Percentiles rank a stretch among this genome's conserved stretches.
These are phyloP conservation scores for Axis porcinus DNA, from an alignment of 2,113 vertebrate species.

Conservation along the genomic window DNA sequence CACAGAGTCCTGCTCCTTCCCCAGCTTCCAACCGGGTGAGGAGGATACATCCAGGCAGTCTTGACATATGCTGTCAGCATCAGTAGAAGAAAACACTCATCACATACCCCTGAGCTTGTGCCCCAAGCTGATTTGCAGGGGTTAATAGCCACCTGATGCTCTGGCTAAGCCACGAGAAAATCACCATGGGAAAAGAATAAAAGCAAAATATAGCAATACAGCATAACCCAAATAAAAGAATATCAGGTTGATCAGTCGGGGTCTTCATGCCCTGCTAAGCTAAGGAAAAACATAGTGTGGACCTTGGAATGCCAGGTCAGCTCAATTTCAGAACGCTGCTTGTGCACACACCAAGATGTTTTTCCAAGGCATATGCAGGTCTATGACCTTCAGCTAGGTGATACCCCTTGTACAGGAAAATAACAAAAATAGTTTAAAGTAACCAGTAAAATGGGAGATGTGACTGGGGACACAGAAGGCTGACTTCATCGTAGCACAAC, in stretches of 20 bases:
- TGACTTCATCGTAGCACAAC: not conserved
- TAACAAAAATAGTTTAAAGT: not conserved
- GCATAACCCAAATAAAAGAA: not conserved
- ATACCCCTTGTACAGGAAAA: not conserved
- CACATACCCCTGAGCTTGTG: accelerated
- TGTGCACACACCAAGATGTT: not conserved
- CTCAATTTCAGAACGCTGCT: not conserved
- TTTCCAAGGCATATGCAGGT: not conserved
- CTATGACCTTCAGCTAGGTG: not conserved
- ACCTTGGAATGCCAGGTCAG: not conserved
- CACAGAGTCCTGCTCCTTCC: not conserved
- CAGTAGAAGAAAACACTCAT: accelerated
- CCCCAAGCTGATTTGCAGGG: not conserved
- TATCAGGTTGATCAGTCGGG: not conserved
- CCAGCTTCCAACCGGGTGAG: accelerated
- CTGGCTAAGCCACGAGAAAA: not conserved
- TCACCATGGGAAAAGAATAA: not conserved
- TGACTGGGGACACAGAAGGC: not conserved
- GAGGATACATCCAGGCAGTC: not conserved
- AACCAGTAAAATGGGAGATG: not conserved
- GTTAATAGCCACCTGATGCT: not conserved
- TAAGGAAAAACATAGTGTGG: not conserved
- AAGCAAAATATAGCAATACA: not conserved
- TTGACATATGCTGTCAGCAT: no score
- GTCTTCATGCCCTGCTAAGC: not conserved